Evolutionary conservation across 2,113 vertebrate genomes (phyloP), one percentile per base, ranked within the genome.

Genomic region (Sminthopsis crassicaudata): DNA sequence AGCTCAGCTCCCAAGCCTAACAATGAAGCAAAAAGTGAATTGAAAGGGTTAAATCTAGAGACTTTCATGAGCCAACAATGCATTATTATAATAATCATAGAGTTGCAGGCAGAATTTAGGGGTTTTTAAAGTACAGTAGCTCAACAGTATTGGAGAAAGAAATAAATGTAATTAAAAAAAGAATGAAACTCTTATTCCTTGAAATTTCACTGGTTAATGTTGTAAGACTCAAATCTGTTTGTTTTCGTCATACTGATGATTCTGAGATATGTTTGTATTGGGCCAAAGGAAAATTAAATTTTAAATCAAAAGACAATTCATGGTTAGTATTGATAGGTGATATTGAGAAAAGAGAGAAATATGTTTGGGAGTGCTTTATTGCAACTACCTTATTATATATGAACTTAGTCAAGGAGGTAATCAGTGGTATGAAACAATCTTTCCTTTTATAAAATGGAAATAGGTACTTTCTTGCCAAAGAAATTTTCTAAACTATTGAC

Each of bases 41-140:
- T 22, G 84, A 95, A 51, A 11, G 14, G 46, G 46, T 51, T 27
- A 57, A 89, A 90, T 16, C 48, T 1, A 0, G 7, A 2, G 53
- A 46, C 8, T 48, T 53, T 26, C 19, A 89, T 42, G 92, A 42
- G 46, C 24, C 53, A 91, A 26, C 91, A 55, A n/a, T 76, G 48
- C 3, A 5, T 9, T 25, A 11, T 24, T 0, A 9, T 0, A 2
- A 11, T 1, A 1, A 14, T 36, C 2, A 25, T 23, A 36, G 92
- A 8, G n/a, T 46, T 91, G n/a, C 16, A 16, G 8, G 14, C 0
- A 84, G 16, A 42, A 53, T 76, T 67, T 90, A 23, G 22, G 26
- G 67, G 42, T 14, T 92, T 91, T 51, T 19, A 54, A 7, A 90
- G 30, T 91, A 14, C 46, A 88, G 36, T 52, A 1, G 22, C 14